Evolutionary conservation across 1,140 invertebrate species (phyloP), one percentile per base, ranked within the genome.

Genomic region (Drosophila nebulosa): DNA sequence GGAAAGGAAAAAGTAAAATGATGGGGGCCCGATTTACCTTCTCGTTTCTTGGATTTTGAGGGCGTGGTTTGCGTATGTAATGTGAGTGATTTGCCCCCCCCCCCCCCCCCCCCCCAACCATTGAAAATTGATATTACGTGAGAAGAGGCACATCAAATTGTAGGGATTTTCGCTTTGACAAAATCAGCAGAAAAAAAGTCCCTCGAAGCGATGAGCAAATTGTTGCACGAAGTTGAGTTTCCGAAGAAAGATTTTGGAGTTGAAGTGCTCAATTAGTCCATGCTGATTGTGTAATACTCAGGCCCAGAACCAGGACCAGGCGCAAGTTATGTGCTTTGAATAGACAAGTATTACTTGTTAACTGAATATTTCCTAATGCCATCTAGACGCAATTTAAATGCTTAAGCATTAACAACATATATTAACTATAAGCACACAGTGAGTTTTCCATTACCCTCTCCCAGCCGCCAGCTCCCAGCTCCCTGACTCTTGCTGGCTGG

Each of bases 121-220:
- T 46, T 6, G 39, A 55, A 55, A 55, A 55, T 55, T 32, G 52
- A 55, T 55, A 55, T 55, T 55, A 55, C 52, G 52, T 55, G 52
- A 55, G 52, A 30, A 55, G 52, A 30, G 52, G 26, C 26, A 16
- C 26, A 55, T 18, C 26, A 30, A 53, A 30, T 53, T 53, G 51
- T 46, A 3, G 26, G 51, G 51, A 27, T 27, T 53, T 53, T 53
- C 26, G 7, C 26, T 53, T 53, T 27, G 24, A 30, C 26, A 30
- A 55, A 55, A 55, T 55, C 52, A 55, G 52, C 52, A 30, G 27
- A 52, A 52, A 30, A 16, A 16, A 32, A 4, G 14, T 14, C 14
- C 16, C 16, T 1, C 21, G 16, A 46, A 46, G 39, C 2, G 16
- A 21, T 46, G 21, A 46, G 16, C 39, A 46, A 21, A 18, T 46